phyloP scores from a whole-genome alignment of 30 jellyfish, hydroid and myxozoan genomes.

The Aurelia sp. region DNA sequence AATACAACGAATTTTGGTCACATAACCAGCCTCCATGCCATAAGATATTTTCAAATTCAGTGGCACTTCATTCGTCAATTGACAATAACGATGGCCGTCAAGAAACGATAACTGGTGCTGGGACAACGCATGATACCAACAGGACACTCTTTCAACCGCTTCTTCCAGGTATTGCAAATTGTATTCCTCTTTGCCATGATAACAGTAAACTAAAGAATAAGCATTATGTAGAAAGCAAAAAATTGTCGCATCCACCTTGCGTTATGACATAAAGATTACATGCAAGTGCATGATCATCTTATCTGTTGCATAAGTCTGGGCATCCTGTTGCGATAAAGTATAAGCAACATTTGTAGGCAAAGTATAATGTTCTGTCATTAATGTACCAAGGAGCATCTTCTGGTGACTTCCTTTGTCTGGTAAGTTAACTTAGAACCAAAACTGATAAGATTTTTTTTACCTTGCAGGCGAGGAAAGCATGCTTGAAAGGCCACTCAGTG shows the following conservation, averaged over 20 bases:
- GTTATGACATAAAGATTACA: neutral
- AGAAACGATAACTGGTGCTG: too few species aligned
- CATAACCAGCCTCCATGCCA: too few species aligned
- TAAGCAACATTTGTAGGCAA: neutral
- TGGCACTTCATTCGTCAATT: too few species aligned
- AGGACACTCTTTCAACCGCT: slow-evolving; percentile 14
- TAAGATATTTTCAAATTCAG: too few species aligned
- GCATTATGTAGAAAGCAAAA: neutral
- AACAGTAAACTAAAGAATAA: too few species aligned
- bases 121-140: too few species aligned
- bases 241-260: neutral
- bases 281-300: neutral
- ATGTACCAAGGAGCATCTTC: neutral
- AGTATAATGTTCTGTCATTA: neutral
- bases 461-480: slow-evolving; percentile 1
- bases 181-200: too few species aligned
- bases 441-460: neutral
- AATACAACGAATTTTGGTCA: too few species aligned
- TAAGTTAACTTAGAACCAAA: slow-evolving; percentile 11
- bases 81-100: too few species aligned
- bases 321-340: too few species aligned
- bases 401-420: slow-evolving; percentile 1
- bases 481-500: slow-evolving; percentile 11
- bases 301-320: neutral
- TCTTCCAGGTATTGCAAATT: too few species aligned